phyloP scores from a whole-genome alignment of 2,113 vertebrate species.

The Saccopteryx bilineata region DNA sequence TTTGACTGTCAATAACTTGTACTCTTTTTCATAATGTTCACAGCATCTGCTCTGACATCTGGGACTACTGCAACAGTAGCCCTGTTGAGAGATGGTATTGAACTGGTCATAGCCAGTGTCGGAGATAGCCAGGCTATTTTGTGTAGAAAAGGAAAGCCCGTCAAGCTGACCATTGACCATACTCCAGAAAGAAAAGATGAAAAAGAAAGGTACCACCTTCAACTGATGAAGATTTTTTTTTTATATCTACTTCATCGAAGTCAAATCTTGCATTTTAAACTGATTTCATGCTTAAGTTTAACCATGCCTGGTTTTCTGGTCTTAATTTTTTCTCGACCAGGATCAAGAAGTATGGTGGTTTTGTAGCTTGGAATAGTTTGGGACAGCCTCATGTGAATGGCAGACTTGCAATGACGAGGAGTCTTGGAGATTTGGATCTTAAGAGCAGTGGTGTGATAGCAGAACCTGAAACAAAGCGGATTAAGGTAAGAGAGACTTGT shows the following conservation, averaged over 20 bases:
- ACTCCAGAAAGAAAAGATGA: slow-evolving; percentile 98
- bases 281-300: background rate
- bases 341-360: slow-evolving; percentile 96
- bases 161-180: slow-evolving; percentile 97
- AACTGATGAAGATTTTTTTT: background rate
- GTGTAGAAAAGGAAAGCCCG: slow-evolving; percentile 95
- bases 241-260: slow-evolving; percentile 31
- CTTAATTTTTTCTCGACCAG: slow-evolving; percentile 84
- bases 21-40: slow-evolving; percentile 82
- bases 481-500: slow-evolving; percentile 87
- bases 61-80: slow-evolving; percentile 98
- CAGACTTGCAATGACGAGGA: slow-evolving; percentile 97
- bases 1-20: slow-evolving; percentile 72
- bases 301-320: background rate
- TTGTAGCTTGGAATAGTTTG: slow-evolving; percentile 97
- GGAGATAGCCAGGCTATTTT: slow-evolving; percentile 98
- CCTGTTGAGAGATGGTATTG: slow-evolving; percentile 96
- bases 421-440: slow-evolving; percentile 98
- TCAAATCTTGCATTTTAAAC: slow-evolving; percentile 31
- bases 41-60: slow-evolving; percentile 90
- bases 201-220: slow-evolving; percentile 93
- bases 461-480: slow-evolving; percentile 95
- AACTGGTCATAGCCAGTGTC: slow-evolving; percentile 97
- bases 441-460: slow-evolving; percentile 96
- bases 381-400: slow-evolving; percentile 98